Base-by-base conservation (phyloP, 2,888 invertebrate genomes). In the Oscheius sp. region DNA sequence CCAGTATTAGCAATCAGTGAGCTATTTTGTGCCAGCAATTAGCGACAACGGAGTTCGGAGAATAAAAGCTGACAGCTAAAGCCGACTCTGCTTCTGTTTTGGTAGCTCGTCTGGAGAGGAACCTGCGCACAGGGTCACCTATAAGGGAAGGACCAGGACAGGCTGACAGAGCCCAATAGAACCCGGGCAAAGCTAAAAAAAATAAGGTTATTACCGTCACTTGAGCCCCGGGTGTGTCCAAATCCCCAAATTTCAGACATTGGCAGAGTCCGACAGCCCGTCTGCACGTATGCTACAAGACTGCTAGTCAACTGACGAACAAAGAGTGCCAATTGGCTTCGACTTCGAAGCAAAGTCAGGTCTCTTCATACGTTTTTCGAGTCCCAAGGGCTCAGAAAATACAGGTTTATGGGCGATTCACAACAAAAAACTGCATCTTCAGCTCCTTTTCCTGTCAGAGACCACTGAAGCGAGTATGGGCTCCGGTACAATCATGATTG, bases 201-300 rank as follows among this genome's bases (percentile, higher is more conserved):
- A 21, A 21, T 21, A 21, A 21, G 21, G 0, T 21, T 21, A 21
- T 21, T 21, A 21, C 21, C 21, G 21, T 21, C 21, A 21, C 21
- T 21, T 21, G 21, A 21, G 21, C 21, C 21, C 21, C 21, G 21
- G 21, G 21, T 21, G 13, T 50, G 10, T 13, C 50, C 50, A 9
- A 50, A 50, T 50, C 13, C 13, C 50, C 50, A 9, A 50, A 21
- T 21, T 83, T 37, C 73, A 84, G 84, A 68, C 81, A 84, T 58
- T 84, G 84, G 84, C 84, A 84, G 70, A 79, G 76, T 74, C 80
- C 84, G 2, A 79, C 80, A 10, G 80, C 84, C 3, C 75, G 75
- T 66, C 74, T 80, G 13, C 75, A 76, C 35, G 62, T 84, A 4
- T 84, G 84, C 58, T 84, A 80, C 50, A 79, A 77, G 35, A 76